Base-by-base conservation (phyloP, 2,113 vertebrate genomes). In the Oryzias curvinotus region DNA sequence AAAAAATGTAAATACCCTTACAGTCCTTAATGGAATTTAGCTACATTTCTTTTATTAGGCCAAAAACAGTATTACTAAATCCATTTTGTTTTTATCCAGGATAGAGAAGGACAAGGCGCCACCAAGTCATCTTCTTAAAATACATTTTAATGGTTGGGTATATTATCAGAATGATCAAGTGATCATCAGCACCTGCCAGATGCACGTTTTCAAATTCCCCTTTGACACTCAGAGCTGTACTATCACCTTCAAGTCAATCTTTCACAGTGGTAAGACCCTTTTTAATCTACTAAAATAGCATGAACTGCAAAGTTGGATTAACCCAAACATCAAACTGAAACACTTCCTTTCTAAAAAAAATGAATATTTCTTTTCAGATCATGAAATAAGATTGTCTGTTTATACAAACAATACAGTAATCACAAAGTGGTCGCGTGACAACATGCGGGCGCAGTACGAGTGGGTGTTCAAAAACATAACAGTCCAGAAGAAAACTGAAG, bases 151-250 rank as follows among this genome's bases (percentile, higher is more conserved):
- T 0, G 84, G 87, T 1, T 0, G 0, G 0, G 68, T 87, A 3
- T 0, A 5, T 0, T 13, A 1, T 72, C 1, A 67, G 62, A 68
- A 89, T 0, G 71, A 85, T 49, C 46, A 66, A 62, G 71, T 85
- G 23, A 1, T 88, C 44, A 49, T 82, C 46, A 88, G 82, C 80
- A 82, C 78, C 64, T 90, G 89, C 65, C 78, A 42, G 61, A 85
- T 90, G 83, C 60, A 75, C 0, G 57, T 90, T 18, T 63, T 82
- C 73, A 75, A 77, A 50, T 90, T 90, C 44, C 89, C 89, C 42
- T 88, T 90, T 0, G 88, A 90, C 59, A 52, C 21, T 0, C 89
- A 89, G 78, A 83, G 48, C 28, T 90, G 89, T 78, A 80, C 19
- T 52, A 66, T 90, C 36, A 63, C 89, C 4, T 71, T 90, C 58